A percentile compares a stretch with the other conserved stretches of the same genome.
phyloP scores from a whole-genome alignment of 2,888 invertebrate genomes.

The Proisotoma minuta region DNA sequence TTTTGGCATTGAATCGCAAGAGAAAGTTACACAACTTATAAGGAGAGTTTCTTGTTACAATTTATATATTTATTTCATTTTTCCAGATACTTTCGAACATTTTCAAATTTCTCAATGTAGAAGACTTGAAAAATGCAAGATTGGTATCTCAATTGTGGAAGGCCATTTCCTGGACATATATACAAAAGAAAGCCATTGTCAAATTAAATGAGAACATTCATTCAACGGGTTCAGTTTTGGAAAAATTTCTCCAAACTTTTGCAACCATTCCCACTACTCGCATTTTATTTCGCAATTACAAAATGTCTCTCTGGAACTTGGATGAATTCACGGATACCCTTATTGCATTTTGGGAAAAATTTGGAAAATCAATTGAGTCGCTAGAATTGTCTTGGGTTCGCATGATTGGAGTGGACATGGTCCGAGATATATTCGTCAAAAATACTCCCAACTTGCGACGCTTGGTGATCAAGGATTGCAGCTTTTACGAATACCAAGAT shows the following conservation, averaged over 20 bases:
- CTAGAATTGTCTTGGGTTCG: slow-evolving; percentile 31
- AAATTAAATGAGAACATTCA: slow-evolving; percentile 19
- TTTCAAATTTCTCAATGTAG: slow-evolving; percentile 26
- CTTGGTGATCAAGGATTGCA: slow-evolving; percentile 28
- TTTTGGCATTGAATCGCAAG: too few species aligned
- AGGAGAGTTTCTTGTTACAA: neutral
- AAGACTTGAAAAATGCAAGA: slow-evolving; percentile 30
- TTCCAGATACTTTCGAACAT: slow-evolving; percentile 33
- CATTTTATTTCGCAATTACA: slow-evolving; percentile 31
- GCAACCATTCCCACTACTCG: neutral
- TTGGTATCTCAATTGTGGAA: slow-evolving; percentile 29
- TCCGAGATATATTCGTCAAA: slow-evolving; percentile 29
- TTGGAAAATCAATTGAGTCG: slow-evolving; percentile 29
- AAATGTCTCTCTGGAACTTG: slow-evolving; percentile 25
- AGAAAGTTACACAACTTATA: too few species aligned
- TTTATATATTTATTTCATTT: neutral
- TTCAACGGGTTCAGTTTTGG: slow-evolving; percentile 18
- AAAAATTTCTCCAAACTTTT: slow-evolving; percentile 10
- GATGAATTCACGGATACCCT: slow-evolving; percentile 9
- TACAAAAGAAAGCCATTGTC: slow-evolving; percentile 31
- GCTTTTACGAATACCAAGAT: slow-evolving; percentile 29
- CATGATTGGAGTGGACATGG: slow-evolving; percentile 24
- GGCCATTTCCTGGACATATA: slow-evolving; percentile 22
- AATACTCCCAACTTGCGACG: slow-evolving; percentile 28
- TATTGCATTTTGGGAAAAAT: slow-evolving; percentile 25